Evolutionary conservation across 92 coral and sea anemone genomes (phyloP).

Genomic region (Phenganax marumi): DNA sequence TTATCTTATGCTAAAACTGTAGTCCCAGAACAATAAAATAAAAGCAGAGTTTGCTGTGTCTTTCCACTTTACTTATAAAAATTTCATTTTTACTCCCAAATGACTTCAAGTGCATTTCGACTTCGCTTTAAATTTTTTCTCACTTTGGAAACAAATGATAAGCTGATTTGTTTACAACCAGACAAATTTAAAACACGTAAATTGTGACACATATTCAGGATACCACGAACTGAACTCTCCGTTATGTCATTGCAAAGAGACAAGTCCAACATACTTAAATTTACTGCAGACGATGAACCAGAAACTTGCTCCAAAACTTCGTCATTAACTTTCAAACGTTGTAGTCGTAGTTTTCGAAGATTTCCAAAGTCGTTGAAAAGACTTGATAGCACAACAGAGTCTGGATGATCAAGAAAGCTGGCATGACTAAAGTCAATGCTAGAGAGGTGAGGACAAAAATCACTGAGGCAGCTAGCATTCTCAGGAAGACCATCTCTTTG

Average conservation of each 20-base stretch:
- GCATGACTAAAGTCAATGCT: neutral
- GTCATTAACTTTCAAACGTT: neutral
- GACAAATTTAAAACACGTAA: neutral
- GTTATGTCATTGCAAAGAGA: neutral
- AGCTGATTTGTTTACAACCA: neutral
- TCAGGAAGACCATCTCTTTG: neutral
- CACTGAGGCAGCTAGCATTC: neutral
- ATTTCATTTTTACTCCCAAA: conserved; percentile 4
- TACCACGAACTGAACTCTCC: neutral
- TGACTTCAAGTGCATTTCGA: neutral
- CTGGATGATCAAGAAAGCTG: conserved; percentile 9
- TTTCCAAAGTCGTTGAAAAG: neutral
- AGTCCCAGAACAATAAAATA: too few species aligned
- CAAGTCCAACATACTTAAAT: neutral
- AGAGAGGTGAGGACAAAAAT: conserved; percentile 1
- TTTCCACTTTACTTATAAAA: too few species aligned
- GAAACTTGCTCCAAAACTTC: neutral
- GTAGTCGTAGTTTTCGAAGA: neutral
- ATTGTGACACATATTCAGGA: conserved; percentile 1
- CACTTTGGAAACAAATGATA: neutral
- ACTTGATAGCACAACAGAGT: neutral
- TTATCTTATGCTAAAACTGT: too few species aligned
- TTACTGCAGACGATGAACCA: neutral
- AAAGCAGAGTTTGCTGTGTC: too few species aligned
- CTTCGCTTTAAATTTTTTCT: neutral